Base-by-base conservation (phyloP, 2,113 vertebrate species). In the Procavia capensis region DNA sequence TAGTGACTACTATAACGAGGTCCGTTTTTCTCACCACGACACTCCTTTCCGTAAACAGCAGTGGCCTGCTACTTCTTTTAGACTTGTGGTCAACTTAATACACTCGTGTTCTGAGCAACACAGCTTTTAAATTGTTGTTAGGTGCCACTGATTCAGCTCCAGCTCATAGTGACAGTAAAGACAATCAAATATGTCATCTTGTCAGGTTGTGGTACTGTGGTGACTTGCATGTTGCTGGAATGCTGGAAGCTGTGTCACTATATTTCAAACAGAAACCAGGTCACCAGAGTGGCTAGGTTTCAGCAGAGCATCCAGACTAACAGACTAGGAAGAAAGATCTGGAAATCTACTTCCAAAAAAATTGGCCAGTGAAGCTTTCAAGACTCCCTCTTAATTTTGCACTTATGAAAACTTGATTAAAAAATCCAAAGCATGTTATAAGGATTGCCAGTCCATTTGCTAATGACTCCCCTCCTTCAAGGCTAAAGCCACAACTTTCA, bases 391-490 rank as follows among this genome's bases (percentile, higher is more conserved):
- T 96, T 93, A 86, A 91, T 95, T 93, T 75, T 47, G 22, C 36
- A 54, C 34, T 76, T 86, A 92, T 94, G 41, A 88, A 94, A 91
- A 72, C 41, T 36, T 83, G 82, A 94, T 87, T n/a, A 11, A 31
- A 63, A 25, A 70, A n/a, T n/a, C n/a, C n/a, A n/a, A n/a, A 31
- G 29, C 74, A 29, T 39, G 25, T 79, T 57, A 50, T 66, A 64
- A 95, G 50, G 50, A 41, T 75, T 94, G 80, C 70, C 79, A 16
- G 76, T 85, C 64, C 29, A 50, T 93, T 88, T 88, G 36, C 94
- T 74, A 83, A 85, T 61, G 97, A 93, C 90, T 97, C 81, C 63
- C 63, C 93, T 91, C 88, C 94, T 97, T 97, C 96, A 97, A 97
- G 88, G 96, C 93, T 92, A 88, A 97, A 94, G 91, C 59, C 54